Conservation (phyloP, 2,888 invertebrate genomes). For the Caenorhabditis angaria region DNA sequence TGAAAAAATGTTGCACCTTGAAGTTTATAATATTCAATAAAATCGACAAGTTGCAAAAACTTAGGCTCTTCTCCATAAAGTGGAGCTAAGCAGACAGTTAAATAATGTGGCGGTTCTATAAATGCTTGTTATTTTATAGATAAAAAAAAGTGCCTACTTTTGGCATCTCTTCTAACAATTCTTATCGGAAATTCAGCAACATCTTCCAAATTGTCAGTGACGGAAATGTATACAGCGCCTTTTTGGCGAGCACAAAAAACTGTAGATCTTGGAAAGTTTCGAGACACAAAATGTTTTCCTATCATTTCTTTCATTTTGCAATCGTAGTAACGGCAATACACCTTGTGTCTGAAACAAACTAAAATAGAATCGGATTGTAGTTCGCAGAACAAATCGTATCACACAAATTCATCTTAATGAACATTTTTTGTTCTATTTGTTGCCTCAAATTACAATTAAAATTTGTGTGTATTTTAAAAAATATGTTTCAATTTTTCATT, state of each 20-base stretch:
- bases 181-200: conserved; percentile 17
- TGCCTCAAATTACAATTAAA: no score
- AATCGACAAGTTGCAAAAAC: conserved; percentile 27
- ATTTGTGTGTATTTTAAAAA: no score
- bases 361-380: no score
- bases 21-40: conserved; percentile 36
- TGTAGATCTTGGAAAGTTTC: conserved; percentile 15
- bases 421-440: no score
- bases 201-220: conserved; percentile 9
- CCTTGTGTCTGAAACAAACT: not conserved
- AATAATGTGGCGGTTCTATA: conserved; percentile 24
- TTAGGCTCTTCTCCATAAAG: conserved; percentile 18
- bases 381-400: no score
- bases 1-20: conserved; percentile 38
- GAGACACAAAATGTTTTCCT: not conserved
- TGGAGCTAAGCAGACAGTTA: conserved; percentile 24
- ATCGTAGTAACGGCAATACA: conserved; percentile 18
- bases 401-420: no score
- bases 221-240: conserved; percentile 25
- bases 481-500: no score
- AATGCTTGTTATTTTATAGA: no score
- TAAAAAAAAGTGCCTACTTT: no score
- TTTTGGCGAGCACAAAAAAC: conserved; percentile 22
- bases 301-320: conserved; percentile 17
- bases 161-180: not conserved